phyloP scores from a whole-genome alignment of 2,797 vertebrate genomes.

The Chiloscyllium punctatum region DNA sequence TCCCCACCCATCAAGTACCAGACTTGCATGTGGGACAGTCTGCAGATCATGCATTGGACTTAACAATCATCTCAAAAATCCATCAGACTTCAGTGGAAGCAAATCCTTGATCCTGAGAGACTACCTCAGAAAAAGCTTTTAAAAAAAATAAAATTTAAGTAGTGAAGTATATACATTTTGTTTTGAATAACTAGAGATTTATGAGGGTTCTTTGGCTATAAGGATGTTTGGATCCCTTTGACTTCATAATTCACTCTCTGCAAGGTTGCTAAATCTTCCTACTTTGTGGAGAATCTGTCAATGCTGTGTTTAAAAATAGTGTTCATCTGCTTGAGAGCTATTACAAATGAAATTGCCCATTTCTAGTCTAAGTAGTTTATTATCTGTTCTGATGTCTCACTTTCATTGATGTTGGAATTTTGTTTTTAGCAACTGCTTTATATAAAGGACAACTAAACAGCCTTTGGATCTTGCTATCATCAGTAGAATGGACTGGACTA shows the following conservation, averaged over 20 bases:
- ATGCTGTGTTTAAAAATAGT: not conserved
- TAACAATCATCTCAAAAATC: not conserved
- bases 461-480: not conserved
- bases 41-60: not conserved
- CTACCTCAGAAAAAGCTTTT: not conserved
- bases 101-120: not conserved
- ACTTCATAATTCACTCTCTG: not conserved
- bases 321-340: too few relatives aligned
- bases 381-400: not conserved
- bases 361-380: not conserved
- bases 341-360: not conserved
- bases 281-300: not conserved
- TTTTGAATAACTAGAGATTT: not conserved
- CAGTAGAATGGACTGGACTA: not conserved
- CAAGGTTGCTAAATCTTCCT: not conserved
- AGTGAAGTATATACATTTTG: not conserved
- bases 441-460: not conserved
- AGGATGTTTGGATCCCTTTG: not conserved
- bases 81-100: not conserved
- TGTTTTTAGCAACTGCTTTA: too few relatives aligned
- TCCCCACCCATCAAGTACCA: not conserved
- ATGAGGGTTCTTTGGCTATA: too few relatives aligned
- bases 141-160: not conserved
- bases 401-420: not conserved
- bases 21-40: not conserved